Conservation (phyloP, 2,797 vertebrate species). For the Ambastaia sidthimunki region DNA sequence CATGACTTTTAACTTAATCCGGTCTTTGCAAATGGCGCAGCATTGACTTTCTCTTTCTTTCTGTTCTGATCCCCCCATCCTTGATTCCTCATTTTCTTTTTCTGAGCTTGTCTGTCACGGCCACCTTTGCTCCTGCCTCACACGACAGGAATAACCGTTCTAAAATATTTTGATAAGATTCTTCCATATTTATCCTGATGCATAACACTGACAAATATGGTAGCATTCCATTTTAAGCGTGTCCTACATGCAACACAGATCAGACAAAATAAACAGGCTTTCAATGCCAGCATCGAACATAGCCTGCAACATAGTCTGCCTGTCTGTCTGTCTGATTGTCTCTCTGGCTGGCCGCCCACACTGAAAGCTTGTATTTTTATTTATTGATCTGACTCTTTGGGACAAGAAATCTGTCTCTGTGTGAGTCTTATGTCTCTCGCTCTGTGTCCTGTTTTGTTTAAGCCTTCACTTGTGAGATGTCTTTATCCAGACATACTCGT, state of each 20-base stretch:
- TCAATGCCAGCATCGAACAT: conserved; percentile 14
- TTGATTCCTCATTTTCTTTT: not conserved
- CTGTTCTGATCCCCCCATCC: not conserved
- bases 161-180: conserved; percentile 43
- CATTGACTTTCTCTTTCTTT: not conserved
- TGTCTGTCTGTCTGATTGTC: conserved; percentile 8
- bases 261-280: conserved; percentile 31
- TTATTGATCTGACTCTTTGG: not conserved
- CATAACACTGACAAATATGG: conserved; percentile 48
- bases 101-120: conserved; percentile 7
- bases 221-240: conserved; percentile 32
- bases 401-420: not conserved
- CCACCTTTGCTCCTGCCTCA: not conserved
- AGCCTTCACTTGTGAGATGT: conserved; percentile 4
- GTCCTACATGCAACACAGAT: conserved; percentile 12
- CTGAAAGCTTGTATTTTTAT: not conserved
- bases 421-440: not conserved
- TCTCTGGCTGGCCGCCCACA: not conserved
- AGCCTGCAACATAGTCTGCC: not conserved
- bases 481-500: not conserved
- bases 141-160: conserved; percentile 45
- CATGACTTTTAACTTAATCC: not conserved
- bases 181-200: conserved; percentile 41
- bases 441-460: not conserved
- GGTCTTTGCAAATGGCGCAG: not conserved